Base-by-base conservation (phyloP, 2,888 invertebrate species). In the Oscheius sp. region DNA sequence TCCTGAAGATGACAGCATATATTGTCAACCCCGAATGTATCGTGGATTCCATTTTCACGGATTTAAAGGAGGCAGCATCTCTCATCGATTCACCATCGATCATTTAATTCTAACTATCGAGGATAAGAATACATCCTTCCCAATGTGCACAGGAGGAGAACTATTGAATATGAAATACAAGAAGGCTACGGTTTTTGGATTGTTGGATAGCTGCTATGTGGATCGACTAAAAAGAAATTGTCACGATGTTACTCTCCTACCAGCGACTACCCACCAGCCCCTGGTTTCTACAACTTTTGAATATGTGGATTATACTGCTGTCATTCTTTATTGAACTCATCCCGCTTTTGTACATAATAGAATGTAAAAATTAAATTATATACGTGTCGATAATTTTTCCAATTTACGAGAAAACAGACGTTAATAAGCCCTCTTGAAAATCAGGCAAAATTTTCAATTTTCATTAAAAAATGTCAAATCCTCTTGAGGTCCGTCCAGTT, bases 21-120 rank as follows among this genome's bases (percentile, higher is more conserved):
- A 29, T 25, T 58, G 58, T 27, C 58, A 58, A 29, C 58, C 58
- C 27, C 25, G 58, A 29, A 29, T 58, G 29, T 58, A 58, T 12
- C 27, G 58, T 16, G 58, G 29, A 3, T 58, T 58, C n/a, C 58
- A 63, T 25, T 43, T 45, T 45, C 16, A 18, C 13, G 43, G 45
- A 0, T 63, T 63, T 45, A 63, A 63, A 23, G 63, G 63, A 25
- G 63, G 45, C 21, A 45, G 43, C 13, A 43, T 63, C 43, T 2
- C 43, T 5, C 25, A 43, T 23, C 46, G 45, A 13, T 63, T 63
- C 63, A 18, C 18, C 43, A 16, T 63, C 3, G 63, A 63, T 23
- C 45, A 63, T 21, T 25, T 63, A 7, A 63, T 63, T n/a, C 12
- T 63, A 43, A 63, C 46, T 12, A 21, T 45, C 16, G 43, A 43